Base-by-base conservation (phyloP, 2,797 vertebrate species). In the Salmo trutta region DNA sequence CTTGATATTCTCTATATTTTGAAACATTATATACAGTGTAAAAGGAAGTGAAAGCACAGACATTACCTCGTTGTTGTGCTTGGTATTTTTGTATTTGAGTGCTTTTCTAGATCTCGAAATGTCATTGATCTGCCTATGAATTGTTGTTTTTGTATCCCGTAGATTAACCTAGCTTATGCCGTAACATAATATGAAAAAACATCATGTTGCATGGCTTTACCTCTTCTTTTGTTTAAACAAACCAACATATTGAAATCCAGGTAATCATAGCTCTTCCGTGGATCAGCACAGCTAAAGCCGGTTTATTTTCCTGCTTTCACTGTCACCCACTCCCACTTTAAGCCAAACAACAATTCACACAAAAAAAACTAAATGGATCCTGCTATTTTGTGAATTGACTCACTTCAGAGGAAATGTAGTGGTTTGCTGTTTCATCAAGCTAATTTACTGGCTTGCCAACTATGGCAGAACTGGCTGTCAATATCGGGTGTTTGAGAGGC, bases 201-300 rank as follows among this genome's bases (percentile, higher is more conserved):
- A 85, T 62, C 73, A 73, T n/a, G 64, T 79, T 71, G 51, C 14
- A 36, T 56, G 73, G 27, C 52, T 73, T 64, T 77, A 36, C 68
- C 52, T 74, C 62, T 65, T 72, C 76, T 73, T 76, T 64, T 77
- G 71, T 81, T 82, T 56, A 71, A 75, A 27, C 67, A 56, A 72
- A 76, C 56, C 47, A 75, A 77, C 74, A 53, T 73, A 71, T 70
- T 71, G 74, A 72, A 86, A 83, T 81, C 72, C 76, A 59, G 77
- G 74, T 80, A 83, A 84, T 83, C 73, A 79, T 33, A 75, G 75
- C 76, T 84, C 67, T 78, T 77, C 75, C 80, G 79, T 75, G 80
- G 75, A 78, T 76, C 70, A 74, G 33, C 75, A 31, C 12, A 62
- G 77, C 75, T 51, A 3, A 71, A 53, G 79, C 75, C 76, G 65